Conservation (phyloP, 2,797 vertebrate genomes). For the Bradypodion pumilum region DNA sequence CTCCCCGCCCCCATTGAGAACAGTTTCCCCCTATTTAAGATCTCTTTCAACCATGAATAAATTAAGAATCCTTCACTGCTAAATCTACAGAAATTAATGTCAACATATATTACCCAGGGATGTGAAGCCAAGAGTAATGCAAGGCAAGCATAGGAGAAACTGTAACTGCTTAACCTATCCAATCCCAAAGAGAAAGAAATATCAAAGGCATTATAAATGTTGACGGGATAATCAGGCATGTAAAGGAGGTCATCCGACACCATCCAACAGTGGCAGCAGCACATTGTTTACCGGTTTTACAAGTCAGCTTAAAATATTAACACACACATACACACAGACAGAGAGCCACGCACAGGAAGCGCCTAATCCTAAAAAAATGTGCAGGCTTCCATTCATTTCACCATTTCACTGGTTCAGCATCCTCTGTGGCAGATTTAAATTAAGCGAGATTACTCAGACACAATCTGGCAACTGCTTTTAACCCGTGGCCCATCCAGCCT, state of each 20-base stretch:
- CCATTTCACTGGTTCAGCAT: conserved; percentile 66
- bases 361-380: conserved; percentile 67
- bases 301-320: conserved; percentile 70
- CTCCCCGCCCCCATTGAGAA: conserved; percentile 40
- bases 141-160: conserved; percentile 63
- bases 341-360: conserved; percentile 58
- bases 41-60: conserved; percentile 61
- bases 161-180: conserved; percentile 60
- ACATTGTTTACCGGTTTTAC: conserved; percentile 57
- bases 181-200: conserved; percentile 59
- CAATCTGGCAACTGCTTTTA: conserved; percentile 41
- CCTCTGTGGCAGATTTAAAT: conserved; percentile 50
- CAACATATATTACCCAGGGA: conserved; percentile 62
- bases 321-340: conserved; percentile 52
- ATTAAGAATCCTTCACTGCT: conserved; percentile 66
- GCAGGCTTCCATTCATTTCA: conserved; percentile 60
- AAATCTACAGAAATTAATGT: conserved; percentile 71
- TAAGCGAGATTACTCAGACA: conserved; percentile 30
- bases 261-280: conserved; percentile 37
- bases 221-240: conserved; percentile 57
- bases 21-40: conserved; percentile 14
- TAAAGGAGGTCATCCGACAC: conserved; percentile 63
- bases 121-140: conserved; percentile 63
- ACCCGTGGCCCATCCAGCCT: conserved; percentile 7
- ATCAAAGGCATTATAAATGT: conserved; percentile 56